Conservation (phyloP, 2,113 vertebrate genomes). For the Zapus hudsonius region DNA sequence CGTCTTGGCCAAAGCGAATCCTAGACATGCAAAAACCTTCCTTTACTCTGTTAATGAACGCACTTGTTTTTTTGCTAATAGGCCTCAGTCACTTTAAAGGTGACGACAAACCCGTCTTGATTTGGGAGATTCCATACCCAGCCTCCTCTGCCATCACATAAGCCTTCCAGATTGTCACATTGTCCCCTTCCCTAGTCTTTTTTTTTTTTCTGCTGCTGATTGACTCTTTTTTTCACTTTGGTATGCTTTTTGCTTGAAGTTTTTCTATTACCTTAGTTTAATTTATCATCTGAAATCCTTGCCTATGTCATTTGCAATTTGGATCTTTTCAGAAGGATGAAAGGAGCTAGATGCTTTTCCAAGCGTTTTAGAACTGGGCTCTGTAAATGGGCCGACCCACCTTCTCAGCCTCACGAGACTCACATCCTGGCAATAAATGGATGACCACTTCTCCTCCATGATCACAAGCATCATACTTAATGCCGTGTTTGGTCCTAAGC, state of each 20-base stretch:
- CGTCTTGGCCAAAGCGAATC: slow-evolving; percentile 53
- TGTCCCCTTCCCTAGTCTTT: neutral
- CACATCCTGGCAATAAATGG: neutral
- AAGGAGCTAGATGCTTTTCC: neutral
- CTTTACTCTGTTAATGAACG: slow-evolving; percentile 46
- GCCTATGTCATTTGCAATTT: neutral
- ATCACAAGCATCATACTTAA: neutral
- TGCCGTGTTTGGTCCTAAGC: neutral
- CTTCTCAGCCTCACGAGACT: neutral
- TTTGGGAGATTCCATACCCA: slow-evolving; percentile 35
- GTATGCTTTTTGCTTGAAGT: slow-evolving; percentile 24
- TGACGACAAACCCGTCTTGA: slow-evolving; percentile 26
- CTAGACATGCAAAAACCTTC: neutral
- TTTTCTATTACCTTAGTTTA: slow-evolving; percentile 41
- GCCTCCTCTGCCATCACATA: neutral
- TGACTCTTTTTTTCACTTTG: neutral
- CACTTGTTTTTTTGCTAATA: slow-evolving; percentile 14
- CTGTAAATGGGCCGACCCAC: neutral
- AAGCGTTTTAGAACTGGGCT: neutral
- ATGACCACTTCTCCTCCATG: neutral
- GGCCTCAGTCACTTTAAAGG: slow-evolving; percentile 45
- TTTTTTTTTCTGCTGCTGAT: slow-evolving; percentile 13
- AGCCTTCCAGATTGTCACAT: neutral
- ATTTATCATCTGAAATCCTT: slow-evolving; percentile 39
- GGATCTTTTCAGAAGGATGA: slow-evolving; percentile 32